A percentile compares a stretch with the other conserved stretches of the same genome.
phyloP scores from a whole-genome alignment of 1,140 invertebrate species.

The Leptinotarsa texana region DNA sequence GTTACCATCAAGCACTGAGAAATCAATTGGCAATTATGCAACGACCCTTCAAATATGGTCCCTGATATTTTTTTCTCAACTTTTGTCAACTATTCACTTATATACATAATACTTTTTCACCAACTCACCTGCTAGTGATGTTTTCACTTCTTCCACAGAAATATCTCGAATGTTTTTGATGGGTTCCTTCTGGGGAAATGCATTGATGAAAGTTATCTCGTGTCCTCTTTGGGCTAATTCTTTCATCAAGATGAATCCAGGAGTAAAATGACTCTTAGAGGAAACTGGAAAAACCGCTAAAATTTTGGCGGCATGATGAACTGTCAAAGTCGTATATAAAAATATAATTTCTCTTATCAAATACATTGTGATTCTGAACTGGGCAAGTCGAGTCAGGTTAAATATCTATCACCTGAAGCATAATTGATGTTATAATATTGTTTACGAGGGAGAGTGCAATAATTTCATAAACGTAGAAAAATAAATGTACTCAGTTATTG shows the following conservation, averaged over 20 bases:
- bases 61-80: too few species aligned
- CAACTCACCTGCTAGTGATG: constrained; percentile 20
- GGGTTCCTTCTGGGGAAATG: constrained; percentile 48
- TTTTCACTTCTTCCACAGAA: constrained; percentile 28
- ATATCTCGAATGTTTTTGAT: constrained; percentile 37
- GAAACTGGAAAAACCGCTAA: constrained; percentile 56
- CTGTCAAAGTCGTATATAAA: neutral
- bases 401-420: too few species aligned
- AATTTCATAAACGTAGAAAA: too few species aligned
- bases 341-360: neutral
- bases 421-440: too few species aligned
- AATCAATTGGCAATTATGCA: too few species aligned
- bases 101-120: neutral
- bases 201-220: constrained; percentile 56
- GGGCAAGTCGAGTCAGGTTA: too few species aligned
- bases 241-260: constrained; percentile 60
- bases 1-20: too few species aligned
- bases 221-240: constrained; percentile 58
- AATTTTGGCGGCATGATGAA: constrained; percentile 25
- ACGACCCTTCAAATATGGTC: too few species aligned
- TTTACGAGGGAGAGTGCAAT: too few species aligned
- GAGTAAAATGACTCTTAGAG: constrained; percentile 62
- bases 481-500: too few species aligned
- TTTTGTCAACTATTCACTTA: too few species aligned
- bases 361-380: too few species aligned